A percentile compares a stretch with the other conserved stretches of the same genome.
Conservation (phyloP, 1,140 invertebrate genomes). For the Parasteatoda tepidariorum region DNA sequence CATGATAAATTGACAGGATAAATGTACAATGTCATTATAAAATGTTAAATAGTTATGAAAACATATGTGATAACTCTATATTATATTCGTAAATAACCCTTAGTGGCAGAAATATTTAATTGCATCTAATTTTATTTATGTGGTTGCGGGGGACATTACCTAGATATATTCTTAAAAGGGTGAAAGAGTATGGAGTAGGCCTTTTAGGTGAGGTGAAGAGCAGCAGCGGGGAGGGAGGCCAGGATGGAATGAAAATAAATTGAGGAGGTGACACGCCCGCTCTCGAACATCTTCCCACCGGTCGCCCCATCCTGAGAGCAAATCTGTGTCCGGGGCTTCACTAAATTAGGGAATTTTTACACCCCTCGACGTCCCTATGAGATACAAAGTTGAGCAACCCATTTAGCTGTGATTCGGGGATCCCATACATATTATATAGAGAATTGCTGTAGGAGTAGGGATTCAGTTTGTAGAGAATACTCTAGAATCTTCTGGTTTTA, state of each 20-base stretch:
- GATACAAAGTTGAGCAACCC: not conserved
- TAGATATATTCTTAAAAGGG: not conserved
- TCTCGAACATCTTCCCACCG: not conserved
- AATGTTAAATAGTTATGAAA: too few relatives aligned
- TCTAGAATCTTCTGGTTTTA: not conserved
- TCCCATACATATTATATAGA: not conserved
- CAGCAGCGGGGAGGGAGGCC: too few relatives aligned
- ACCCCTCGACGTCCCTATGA: not conserved
- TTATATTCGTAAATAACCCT: too few relatives aligned
- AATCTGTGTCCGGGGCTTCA: conserved; percentile 26
- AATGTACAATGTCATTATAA: too few relatives aligned
- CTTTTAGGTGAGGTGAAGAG: too few relatives aligned
- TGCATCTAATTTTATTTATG: too few relatives aligned
- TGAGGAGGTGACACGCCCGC: not conserved
- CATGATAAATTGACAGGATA: too few relatives aligned
- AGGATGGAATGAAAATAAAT: conserved; percentile 48
- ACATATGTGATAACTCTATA: too few relatives aligned
- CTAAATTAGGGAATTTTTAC: conserved; percentile 16
- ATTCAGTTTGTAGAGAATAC: not conserved
- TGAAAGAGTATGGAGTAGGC: too few relatives aligned
- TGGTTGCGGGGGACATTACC: too few relatives aligned
- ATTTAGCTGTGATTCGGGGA: not conserved
- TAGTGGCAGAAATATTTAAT: too few relatives aligned
- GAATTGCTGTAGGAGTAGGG: not conserved
- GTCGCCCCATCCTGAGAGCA: conserved; percentile 17